Evolutionary conservation across 2,888 invertebrate species (phyloP), one percentile per base, ranked within the genome.

Genomic region (Galerucella nymphaeae): DNA sequence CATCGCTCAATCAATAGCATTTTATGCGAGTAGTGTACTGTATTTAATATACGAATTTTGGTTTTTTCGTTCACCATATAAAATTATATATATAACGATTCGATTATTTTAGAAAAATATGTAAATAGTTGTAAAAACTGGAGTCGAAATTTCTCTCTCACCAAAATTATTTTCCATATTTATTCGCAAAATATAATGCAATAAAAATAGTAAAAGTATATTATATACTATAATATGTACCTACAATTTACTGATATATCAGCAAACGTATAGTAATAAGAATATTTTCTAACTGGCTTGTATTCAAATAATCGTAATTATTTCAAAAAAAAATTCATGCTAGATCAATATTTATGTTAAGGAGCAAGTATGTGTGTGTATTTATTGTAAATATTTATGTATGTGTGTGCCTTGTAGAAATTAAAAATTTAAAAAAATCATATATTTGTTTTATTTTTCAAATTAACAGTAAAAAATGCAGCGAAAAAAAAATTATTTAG

Each of bases 331-430:
- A 78, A 77, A 48, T 80, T 75, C 74, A 71, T 78, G 79, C 78
- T 80, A 80, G 76, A 77, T 59, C 48, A 77, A 75, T 79, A 16
- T 62, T 62, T 18, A 42, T 62, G 16, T 62, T 18, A 42, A 38
- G 76, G 75, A 75, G 79, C 80, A 80, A 82, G n/a, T n/a, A n/a
- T 76, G 81, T 84, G 85, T 83, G 83, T 85, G 86, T 86, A 86
- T 86, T 86, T 87, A 87, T 86, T 87, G 86, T 87, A 87, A 82
- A 87, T 87, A 86, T 85, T 77, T 84, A 76, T 80, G 79, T 83
- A 89, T 90, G 90, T 90, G 90, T 91, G 91, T 91, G 91, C 91
- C 90, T 91, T 91, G 90, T 91, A 91, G 90, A 88, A 88, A 85
- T 86, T 87, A 89, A 89, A 89, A 79, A 13, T 11, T 59, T 58